Evolutionary conservation across 2,888 invertebrate genomes (phyloP).

Genomic region (Sympetrum striolatum): DNA sequence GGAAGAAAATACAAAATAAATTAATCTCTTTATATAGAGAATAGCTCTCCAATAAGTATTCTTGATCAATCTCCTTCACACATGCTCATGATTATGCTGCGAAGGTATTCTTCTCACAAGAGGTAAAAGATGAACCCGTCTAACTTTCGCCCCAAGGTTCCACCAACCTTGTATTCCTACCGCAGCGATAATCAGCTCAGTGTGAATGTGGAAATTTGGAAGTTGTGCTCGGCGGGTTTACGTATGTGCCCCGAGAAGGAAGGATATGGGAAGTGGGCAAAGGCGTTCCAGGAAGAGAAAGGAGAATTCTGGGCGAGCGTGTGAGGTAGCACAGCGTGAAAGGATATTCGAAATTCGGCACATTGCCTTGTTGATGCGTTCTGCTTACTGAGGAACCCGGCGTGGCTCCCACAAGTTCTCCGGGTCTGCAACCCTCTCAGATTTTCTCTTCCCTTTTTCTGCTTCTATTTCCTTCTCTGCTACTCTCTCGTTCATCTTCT

Average conservation of each 20-base stretch:
- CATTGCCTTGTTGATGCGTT: background rate
- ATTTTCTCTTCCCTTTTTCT: background rate
- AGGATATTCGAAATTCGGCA: conserved; percentile 28
- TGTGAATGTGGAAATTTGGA: conserved; percentile 26
- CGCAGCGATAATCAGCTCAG: conserved; percentile 29
- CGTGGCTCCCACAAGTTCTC: background rate
- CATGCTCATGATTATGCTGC: too few species aligned
- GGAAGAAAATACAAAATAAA: too few species aligned
- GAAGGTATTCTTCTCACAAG: too few species aligned
- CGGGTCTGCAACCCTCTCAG: background rate
- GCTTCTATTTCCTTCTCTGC: background rate
- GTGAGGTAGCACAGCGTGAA: conserved; percentile 14
- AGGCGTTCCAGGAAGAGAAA: background rate
- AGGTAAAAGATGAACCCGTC: too few species aligned
- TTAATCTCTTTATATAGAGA: too few species aligned
- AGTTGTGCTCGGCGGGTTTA: background rate
- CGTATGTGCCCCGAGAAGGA: background rate
- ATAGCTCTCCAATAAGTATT: too few species aligned
- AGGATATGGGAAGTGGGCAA: background rate
- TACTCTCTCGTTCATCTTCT: background rate
- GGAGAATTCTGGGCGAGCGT: background rate
- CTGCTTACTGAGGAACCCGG: background rate
- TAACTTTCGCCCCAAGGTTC: too few species aligned
- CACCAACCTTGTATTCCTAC: background rate
- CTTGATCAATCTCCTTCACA: too few species aligned